phyloP scores from a whole-genome alignment of 2,113 vertebrate genomes.

The Pleuronectes platessa region DNA sequence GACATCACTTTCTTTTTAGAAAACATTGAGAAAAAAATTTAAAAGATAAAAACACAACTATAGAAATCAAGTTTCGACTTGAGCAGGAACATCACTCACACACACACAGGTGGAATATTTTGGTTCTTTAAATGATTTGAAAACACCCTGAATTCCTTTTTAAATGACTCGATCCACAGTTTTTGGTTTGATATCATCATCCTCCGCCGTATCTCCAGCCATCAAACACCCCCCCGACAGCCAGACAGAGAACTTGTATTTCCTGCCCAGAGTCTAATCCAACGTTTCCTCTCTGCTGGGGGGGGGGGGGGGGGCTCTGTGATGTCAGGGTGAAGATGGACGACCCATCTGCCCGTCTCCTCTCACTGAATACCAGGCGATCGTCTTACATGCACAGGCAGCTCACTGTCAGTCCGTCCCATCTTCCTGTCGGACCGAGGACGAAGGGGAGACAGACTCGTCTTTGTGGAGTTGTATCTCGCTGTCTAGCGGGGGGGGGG shows the following conservation, averaged over 20 bases:
- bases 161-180: background rate
- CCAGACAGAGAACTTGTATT: slow-evolving; percentile 23
- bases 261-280: slow-evolving; percentile 33
- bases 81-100: background rate
- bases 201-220: background rate
- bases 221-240: background rate
- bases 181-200: background rate
- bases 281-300: slow-evolving; percentile 29
- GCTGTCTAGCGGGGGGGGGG: background rate
- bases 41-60: too few relatives aligned
- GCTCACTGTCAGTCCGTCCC: slow-evolving; percentile 56
- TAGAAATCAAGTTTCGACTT: too few relatives aligned
- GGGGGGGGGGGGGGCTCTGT: slow-evolving; percentile 32
- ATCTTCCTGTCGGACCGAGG: slow-evolving; percentile 38
- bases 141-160: background rate
- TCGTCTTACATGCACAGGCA: slow-evolving; percentile 61
- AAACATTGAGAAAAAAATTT: too few relatives aligned
- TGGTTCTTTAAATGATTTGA: background rate
- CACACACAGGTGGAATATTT: background rate
- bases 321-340: slow-evolving; percentile 64
- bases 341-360: slow-evolving; percentile 59
- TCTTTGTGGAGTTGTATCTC: slow-evolving; percentile 54
- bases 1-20: too few relatives aligned
- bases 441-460: slow-evolving; percentile 44
- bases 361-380: slow-evolving; percentile 53